These are phyloP conservation scores for Eupelmus urozonus DNA, from an alignment of 2,888 invertebrate species.

Conservation along the genomic window DNA sequence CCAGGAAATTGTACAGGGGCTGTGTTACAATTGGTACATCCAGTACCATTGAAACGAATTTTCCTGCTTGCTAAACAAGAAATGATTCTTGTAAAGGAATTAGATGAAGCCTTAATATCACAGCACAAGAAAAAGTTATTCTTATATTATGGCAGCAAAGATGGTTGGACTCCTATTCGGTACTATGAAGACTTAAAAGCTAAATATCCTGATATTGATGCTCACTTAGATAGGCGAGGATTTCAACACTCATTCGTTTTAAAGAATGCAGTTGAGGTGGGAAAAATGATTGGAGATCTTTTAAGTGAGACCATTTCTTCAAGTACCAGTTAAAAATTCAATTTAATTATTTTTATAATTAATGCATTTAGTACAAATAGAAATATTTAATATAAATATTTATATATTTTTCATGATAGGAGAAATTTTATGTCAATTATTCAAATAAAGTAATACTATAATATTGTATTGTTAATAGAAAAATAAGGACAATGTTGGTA, in stretches of 20 bases:
- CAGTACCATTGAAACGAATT: constrained; percentile 82
- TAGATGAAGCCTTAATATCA: constrained; percentile 82
- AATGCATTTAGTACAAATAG: constrained; percentile 28
- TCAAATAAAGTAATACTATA: neutral
- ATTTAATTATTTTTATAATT: neutral
- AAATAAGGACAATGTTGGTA: neutral
- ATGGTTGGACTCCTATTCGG: constrained; percentile 89
- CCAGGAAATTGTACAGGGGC: constrained; percentile 78
- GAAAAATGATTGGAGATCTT: constrained; percentile 69
- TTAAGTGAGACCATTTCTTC: constrained; percentile 67
- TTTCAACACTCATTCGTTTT: constrained; percentile 91
- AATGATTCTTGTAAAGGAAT: constrained; percentile 85
- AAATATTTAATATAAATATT: neutral
- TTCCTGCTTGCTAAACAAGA: constrained; percentile 88
- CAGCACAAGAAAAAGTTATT: constrained; percentile 82
- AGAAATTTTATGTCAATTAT: neutral
- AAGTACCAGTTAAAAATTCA: constrained; percentile 7
- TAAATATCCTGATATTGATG: constrained; percentile 81
- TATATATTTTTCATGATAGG: neutral
- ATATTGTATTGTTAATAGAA: neutral
- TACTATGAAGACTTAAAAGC: constrained; percentile 84
- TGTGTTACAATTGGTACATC: constrained; percentile 81
- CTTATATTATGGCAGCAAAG: constrained; percentile 88
- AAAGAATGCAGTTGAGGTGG: constrained; percentile 81
- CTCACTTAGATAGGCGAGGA: constrained; percentile 80